phyloP scores from a whole-genome alignment of 2,888 invertebrate species.

The Agriotes lineatus region DNA sequence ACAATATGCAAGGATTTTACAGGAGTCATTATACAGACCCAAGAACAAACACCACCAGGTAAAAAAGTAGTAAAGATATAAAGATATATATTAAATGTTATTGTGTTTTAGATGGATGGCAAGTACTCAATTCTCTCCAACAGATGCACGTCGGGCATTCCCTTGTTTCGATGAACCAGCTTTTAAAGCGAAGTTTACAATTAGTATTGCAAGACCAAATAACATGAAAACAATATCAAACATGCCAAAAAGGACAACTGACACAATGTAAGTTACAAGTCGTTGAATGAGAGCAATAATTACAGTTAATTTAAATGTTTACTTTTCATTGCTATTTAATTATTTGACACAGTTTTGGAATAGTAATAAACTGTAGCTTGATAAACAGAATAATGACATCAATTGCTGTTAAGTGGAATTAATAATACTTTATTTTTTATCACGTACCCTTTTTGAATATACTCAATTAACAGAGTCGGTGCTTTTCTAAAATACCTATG shows the following conservation, averaged over 20 bases:
- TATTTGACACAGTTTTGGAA: background rate
- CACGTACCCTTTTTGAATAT: no score
- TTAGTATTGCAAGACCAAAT: conserved; percentile 73
- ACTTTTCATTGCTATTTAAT: conserved; percentile 8
- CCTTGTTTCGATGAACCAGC: conserved; percentile 91
- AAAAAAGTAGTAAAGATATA: background rate
- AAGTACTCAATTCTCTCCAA: conserved; percentile 85
- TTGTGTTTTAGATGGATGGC: conserved; percentile 76
- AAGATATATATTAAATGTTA: conserved; percentile 8
- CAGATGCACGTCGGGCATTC: conserved; percentile 84
- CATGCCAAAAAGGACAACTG: conserved; percentile 71
- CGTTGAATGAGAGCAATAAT: background rate
- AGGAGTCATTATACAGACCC: conserved; percentile 67
- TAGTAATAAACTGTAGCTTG: no score
- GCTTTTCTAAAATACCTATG: no score
- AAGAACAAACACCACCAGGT: conserved; percentile 47
- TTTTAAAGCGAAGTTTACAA: conserved; percentile 81
- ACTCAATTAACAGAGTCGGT: no score
- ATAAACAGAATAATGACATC: no score
- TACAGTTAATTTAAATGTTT: background rate
- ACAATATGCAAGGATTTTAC: conserved; percentile 72
- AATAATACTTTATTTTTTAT: no score
- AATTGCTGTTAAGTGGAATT: no score
- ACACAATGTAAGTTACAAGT: conserved; percentile 52
- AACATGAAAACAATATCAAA: conserved; percentile 73